Conservation (phyloP, 2,113 vertebrate species). For the Elachura formosa region DNA sequence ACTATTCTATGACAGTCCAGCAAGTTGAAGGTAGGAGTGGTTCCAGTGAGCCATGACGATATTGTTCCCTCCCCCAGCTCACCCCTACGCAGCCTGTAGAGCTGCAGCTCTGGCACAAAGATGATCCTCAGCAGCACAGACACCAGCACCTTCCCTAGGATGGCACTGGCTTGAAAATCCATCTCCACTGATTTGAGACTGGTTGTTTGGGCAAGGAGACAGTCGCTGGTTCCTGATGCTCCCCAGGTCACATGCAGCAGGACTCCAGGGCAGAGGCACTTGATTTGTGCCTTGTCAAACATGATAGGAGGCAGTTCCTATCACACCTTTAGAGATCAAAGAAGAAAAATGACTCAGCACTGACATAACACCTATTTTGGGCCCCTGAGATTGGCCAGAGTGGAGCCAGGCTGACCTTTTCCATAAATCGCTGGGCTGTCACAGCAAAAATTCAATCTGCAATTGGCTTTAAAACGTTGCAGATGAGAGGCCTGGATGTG, state of each 20-base stretch:
- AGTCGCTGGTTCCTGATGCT: neutral
- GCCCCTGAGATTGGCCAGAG: neutral
- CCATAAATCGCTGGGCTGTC: neutral
- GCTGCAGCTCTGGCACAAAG: neutral
- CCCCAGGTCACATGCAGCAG: rapidly evolving
- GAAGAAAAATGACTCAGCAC: neutral
- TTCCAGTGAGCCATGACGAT: rapidly evolving
- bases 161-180: rapidly evolving
- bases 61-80: neutral
- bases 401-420: neutral
- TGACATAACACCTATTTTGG: neutral
- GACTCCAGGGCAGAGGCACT: neutral
- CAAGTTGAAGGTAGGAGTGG: neutral
- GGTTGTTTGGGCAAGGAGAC: rapidly evolving
- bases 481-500: no score
- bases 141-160: neutral
- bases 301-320: neutral
- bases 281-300: neutral
- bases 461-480: neutral
- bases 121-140: neutral
- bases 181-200: rapidly evolving
- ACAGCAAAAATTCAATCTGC: neutral
- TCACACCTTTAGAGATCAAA: neutral
- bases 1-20: neutral
- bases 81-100: neutral